Percentiles rank a stretch among this genome's conserved stretches.
Conservation (phyloP, 2,113 vertebrate genomes). For the Cariama cristata region DNA sequence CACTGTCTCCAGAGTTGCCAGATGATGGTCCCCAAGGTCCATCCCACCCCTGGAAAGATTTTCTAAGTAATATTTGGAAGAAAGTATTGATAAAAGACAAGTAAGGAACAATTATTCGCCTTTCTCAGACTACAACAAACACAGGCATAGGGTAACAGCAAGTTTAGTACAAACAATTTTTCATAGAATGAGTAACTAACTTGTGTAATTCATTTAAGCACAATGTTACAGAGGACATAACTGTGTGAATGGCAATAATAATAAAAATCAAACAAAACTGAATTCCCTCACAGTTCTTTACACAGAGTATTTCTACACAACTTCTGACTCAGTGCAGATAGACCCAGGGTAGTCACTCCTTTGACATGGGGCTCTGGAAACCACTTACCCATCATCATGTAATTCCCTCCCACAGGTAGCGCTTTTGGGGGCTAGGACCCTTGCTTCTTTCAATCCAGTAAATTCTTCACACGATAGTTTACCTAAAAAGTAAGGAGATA, state of each 20-base stretch:
- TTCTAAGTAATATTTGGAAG: neutral
- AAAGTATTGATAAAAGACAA: neutral
- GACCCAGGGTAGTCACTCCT: neutral
- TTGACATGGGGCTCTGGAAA: neutral
- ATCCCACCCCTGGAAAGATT: neutral
- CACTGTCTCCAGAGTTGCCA: neutral
- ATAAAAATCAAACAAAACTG: neutral
- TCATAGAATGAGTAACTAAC: neutral
- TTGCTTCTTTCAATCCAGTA: neutral
- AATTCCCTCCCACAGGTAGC: neutral
- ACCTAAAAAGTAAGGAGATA: neutral
- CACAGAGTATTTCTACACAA: neutral
- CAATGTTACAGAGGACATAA: neutral
- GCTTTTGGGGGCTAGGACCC: neutral
- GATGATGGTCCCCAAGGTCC: neutral
- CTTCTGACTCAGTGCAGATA: neutral
- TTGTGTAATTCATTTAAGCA: neutral
- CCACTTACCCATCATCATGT: neutral
- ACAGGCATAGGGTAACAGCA: neutral
- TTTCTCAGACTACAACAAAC: neutral
- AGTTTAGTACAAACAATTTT: neutral
- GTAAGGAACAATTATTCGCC: neutral
- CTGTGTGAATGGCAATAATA: neutral
- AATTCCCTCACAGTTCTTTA: neutral
- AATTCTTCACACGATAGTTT: neutral